phyloP scores from a whole-genome alignment of 2,888 invertebrate species.

The Sminthurinus aureus region DNA sequence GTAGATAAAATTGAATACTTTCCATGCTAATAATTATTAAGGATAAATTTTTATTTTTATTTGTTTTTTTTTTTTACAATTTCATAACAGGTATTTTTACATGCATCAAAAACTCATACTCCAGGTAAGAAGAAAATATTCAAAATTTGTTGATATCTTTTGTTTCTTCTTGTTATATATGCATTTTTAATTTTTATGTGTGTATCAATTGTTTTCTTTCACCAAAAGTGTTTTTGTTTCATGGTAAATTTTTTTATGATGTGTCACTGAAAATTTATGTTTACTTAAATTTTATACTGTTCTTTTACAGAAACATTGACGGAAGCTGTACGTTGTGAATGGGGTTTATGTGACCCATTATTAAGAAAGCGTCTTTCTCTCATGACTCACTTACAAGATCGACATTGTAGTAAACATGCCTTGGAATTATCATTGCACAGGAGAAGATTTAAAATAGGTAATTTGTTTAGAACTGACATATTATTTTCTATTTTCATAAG shows the following conservation, averaged over 20 bases:
- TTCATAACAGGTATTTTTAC: constrained; percentile 75
- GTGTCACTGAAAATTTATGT: no score
- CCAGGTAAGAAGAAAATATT: constrained; percentile 63
- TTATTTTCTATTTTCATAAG: constrained; percentile 10
- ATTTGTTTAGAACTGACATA: background rate
- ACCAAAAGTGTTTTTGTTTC: no score
- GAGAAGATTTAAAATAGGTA: constrained; percentile 59
- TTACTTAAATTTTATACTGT: no score
- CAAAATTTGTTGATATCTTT: no score
- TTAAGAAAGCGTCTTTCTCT: constrained; percentile 90
- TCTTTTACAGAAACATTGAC: constrained; percentile 62
- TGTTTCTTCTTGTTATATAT: no score
- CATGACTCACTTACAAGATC: constrained; percentile 95
- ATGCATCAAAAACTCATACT: constrained; percentile 86
- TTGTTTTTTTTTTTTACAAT: background rate
- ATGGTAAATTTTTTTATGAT: no score
- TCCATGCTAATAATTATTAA: background rate
- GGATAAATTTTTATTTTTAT: no score
- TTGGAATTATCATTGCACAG: constrained; percentile 57
- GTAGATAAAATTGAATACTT: background rate
- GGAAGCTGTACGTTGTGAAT: constrained; percentile 79
- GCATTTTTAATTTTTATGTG: no score
- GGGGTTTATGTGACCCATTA: constrained; percentile 90
- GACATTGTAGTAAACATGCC: constrained; percentile 73
- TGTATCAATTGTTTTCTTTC: no score